phyloP scores from a whole-genome alignment of 2,888 invertebrate genomes.

The Hartigia nigra region DNA sequence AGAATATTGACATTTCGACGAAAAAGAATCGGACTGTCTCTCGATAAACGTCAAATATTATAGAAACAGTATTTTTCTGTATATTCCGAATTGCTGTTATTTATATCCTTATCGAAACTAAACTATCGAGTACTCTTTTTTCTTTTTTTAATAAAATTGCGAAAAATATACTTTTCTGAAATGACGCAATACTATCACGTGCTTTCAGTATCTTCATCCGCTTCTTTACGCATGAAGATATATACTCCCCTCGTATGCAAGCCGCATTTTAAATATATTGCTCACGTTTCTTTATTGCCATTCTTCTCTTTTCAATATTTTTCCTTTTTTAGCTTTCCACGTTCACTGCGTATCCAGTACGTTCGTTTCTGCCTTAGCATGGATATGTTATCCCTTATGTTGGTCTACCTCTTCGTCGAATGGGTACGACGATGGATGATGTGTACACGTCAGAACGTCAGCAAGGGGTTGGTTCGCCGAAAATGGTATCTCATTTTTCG shows the following conservation, averaged over 20 bases:
- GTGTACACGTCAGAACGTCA: slow-evolving; percentile 14
- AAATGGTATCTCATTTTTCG: slow-evolving; percentile 33
- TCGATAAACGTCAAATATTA: too few species aligned
- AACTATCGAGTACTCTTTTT: neutral
- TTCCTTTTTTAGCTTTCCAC: neutral
- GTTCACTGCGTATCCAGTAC: neutral
- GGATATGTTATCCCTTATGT: neutral
- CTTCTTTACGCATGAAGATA: neutral
- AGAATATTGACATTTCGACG: neutral
- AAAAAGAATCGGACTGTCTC: neutral
- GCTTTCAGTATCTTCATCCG: neutral
- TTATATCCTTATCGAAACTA: neutral
- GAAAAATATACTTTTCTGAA: too few species aligned
- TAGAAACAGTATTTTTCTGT: neutral
- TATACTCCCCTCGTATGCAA: neutral
- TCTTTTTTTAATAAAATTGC: neutral
- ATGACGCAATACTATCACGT: neutral
- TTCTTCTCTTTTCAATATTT: slow-evolving; percentile 10
- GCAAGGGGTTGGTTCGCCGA: slow-evolving; percentile 26
- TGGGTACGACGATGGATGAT: neutral
- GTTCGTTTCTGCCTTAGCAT: neutral
- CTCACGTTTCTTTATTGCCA: slow-evolving; percentile 22
- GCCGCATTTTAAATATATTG: slow-evolving; percentile 31
- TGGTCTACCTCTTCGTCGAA: neutral
- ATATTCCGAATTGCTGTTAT: neutral